These are phyloP conservation scores for Polyploca ridens DNA, from an alignment of 2,888 invertebrate genomes.

Conservation along the genomic window DNA sequence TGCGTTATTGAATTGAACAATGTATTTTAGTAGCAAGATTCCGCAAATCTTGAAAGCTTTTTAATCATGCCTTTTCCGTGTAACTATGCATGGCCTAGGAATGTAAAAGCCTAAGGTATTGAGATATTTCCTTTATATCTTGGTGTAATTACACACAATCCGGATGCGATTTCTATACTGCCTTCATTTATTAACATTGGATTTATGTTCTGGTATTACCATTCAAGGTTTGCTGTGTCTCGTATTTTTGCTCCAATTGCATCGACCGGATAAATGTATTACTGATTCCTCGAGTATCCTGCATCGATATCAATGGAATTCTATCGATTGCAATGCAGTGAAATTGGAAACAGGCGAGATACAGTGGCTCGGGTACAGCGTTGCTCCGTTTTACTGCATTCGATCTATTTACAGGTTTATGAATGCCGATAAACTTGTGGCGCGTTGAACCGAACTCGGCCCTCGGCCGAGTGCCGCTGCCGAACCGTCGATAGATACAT, in stretches of 20 bases:
- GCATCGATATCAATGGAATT: slow-evolving; percentile 53
- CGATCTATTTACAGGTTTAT: slow-evolving; percentile 80
- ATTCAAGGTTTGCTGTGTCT: slow-evolving; percentile 21
- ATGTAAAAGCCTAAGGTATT: slow-evolving; percentile 24
- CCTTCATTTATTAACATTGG: slow-evolving; percentile 26
- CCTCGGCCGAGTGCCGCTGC: slow-evolving; percentile 37
- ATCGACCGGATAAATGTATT: slow-evolving; percentile 18
- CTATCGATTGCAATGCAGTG: slow-evolving; percentile 73
- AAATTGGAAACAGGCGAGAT: slow-evolving; percentile 64
- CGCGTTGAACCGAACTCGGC: slow-evolving; percentile 58
- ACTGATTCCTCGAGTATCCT: slow-evolving; percentile 17
- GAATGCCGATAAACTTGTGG: slow-evolving; percentile 68
- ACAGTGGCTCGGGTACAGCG: slow-evolving; percentile 50
- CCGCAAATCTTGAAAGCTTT: background rate
- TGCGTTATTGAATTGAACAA: background rate
- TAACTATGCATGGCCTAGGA: background rate
- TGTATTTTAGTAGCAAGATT: background rate
- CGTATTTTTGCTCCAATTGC: slow-evolving; percentile 12
- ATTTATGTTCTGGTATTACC: slow-evolving; percentile 16
- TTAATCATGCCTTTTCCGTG: background rate
- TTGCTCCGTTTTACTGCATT: slow-evolving; percentile 76
- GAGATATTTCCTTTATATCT: slow-evolving; percentile 39
- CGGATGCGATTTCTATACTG: slow-evolving; percentile 29
- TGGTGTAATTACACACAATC: slow-evolving; percentile 26
- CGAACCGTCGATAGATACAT: slow-evolving; percentile 33